Evolutionary conservation across 1,140 invertebrate species (phyloP).

Genomic region (Drosophila kepulauana): DNA sequence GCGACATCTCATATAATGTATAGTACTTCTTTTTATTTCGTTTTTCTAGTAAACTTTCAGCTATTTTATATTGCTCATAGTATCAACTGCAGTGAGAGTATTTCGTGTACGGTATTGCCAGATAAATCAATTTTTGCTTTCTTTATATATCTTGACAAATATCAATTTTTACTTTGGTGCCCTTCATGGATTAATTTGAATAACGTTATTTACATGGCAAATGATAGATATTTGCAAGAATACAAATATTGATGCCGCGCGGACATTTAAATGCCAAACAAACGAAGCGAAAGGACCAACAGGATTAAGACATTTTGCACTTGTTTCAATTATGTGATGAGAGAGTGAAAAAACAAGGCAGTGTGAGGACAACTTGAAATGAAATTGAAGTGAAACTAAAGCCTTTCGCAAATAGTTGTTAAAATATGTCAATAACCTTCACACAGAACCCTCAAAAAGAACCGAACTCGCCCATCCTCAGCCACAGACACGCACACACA

Average conservation of each 20-base stretch:
- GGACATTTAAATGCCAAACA: slow-evolving; percentile 67
- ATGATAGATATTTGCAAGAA: slow-evolving; percentile 75
- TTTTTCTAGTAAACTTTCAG: background rate
- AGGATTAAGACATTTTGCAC: slow-evolving; percentile 78
- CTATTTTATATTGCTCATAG: background rate
- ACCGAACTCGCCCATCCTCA: background rate
- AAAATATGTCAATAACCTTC: slow-evolving; percentile 81
- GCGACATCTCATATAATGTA: slow-evolving; percentile 53
- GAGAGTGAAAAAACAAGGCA: slow-evolving; percentile 1
- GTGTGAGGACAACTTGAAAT: slow-evolving; percentile 26
- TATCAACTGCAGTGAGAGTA: background rate
- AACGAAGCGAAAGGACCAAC: slow-evolving; percentile 24
- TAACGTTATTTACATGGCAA: slow-evolving; percentile 79
- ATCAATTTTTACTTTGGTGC: background rate
- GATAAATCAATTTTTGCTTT: background rate
- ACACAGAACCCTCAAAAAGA: slow-evolving; percentile 35
- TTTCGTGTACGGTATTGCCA: background rate
- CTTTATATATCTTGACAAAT: background rate
- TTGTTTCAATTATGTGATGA: slow-evolving; percentile 76
- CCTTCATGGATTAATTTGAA: slow-evolving; percentile 73
- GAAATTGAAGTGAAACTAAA: slow-evolving; percentile 80
- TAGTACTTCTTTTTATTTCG: slow-evolving; percentile 40
- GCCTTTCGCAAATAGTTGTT: slow-evolving; percentile 82
- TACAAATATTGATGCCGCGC: slow-evolving; percentile 80
- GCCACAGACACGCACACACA: background rate